Base-by-base conservation (phyloP, 2,888 invertebrate species). In the Odontocerum albicorne region DNA sequence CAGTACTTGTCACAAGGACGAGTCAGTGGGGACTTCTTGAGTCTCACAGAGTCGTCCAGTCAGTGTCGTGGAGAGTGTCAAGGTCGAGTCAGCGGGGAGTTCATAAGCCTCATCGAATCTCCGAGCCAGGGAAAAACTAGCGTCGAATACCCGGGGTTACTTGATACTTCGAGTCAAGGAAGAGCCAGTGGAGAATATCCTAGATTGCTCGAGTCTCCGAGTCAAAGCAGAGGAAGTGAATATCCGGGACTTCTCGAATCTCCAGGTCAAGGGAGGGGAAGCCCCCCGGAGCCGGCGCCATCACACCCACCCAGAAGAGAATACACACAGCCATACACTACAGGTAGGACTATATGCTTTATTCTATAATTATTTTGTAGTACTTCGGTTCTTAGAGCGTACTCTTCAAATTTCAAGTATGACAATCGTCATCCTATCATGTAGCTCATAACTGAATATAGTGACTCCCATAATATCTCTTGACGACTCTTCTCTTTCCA, bases 261-360 rank as follows among this genome's bases (percentile, higher is more conserved):
- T 59, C 77, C 75, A 0, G 77, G 76, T 2, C 77, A 77, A 57
- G 76, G 72, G 4, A 74, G 75, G 4, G 74, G 66, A 1, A 77
- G 77, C 0, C 78, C 77, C 0, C 78, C 78, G 1, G 78, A 78
- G 56, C 78, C 78, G 0, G 78, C 78, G 12, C 77, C 77, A 1
- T 78, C 76, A 3, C 74, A 77, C 1, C 64, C 72, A 38, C 70
- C 53, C 4, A 21, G 49, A 27, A 52, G 50, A 16, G 44, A 55
- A 4, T 61, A 52, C 27, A 42, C 43, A 2, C 61, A 61, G 43
- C 61, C 61, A n/a, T 61, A 61, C 47, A 56, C 58, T 19, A 58
- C 61, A 15, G 61, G 61, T 58, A 17, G 33, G 57, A 40, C 10
- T 19, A n/a, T n/a, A n/a, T n/a, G n/a, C n/a, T n/a, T 38, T 4